phyloP scores from a whole-genome alignment of 1,140 invertebrate species.

The Tetraneura akinire region DNA sequence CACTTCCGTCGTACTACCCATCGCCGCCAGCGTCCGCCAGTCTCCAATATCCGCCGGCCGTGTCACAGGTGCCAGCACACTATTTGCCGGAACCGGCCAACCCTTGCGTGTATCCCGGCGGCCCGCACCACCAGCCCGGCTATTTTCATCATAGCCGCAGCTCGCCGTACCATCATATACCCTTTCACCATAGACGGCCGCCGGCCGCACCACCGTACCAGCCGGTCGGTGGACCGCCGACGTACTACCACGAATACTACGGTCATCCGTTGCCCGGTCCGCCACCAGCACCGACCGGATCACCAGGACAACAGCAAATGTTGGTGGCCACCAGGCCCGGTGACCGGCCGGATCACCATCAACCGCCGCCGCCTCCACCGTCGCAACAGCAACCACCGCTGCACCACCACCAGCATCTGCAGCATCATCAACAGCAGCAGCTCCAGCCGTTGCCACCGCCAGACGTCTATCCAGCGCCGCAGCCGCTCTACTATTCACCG shows the following conservation, averaged over 20 bases:
- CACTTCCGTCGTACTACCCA: slow-evolving; percentile 57
- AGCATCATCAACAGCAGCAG: slow-evolving; percentile 56
- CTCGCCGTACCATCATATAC: slow-evolving; percentile 56
- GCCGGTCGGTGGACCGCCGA: slow-evolving; percentile 55
- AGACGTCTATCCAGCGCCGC: slow-evolving; percentile 59
- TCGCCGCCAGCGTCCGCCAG: slow-evolving; percentile 54
- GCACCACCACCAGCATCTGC: slow-evolving; percentile 52
- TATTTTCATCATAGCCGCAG: slow-evolving; percentile 58
- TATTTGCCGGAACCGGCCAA: slow-evolving; percentile 62
- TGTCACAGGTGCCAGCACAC: slow-evolving; percentile 59
- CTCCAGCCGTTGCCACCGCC: slow-evolving; percentile 56
- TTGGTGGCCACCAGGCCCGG: slow-evolving; percentile 57
- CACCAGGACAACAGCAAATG: slow-evolving; percentile 52
- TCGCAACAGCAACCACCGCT: slow-evolving; percentile 59
- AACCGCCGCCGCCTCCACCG: slow-evolving; percentile 55
- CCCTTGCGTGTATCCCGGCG: slow-evolving; percentile 66
- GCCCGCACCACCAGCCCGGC: slow-evolving; percentile 59
- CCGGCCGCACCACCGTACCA: slow-evolving; percentile 58
- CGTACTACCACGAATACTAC: slow-evolving; percentile 55
- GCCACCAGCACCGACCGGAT: slow-evolving; percentile 56
- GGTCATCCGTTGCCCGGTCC: slow-evolving; percentile 57
- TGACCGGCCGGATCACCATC: slow-evolving; percentile 58
- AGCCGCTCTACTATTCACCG: slow-evolving; percentile 68
- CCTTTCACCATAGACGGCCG: slow-evolving; percentile 60
- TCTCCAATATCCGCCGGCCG: slow-evolving; percentile 58